Evolutionary conservation across 2,113 vertebrate genomes (phyloP), one percentile per base, ranked within the genome.

Genomic region (Scomber colias): DNA sequence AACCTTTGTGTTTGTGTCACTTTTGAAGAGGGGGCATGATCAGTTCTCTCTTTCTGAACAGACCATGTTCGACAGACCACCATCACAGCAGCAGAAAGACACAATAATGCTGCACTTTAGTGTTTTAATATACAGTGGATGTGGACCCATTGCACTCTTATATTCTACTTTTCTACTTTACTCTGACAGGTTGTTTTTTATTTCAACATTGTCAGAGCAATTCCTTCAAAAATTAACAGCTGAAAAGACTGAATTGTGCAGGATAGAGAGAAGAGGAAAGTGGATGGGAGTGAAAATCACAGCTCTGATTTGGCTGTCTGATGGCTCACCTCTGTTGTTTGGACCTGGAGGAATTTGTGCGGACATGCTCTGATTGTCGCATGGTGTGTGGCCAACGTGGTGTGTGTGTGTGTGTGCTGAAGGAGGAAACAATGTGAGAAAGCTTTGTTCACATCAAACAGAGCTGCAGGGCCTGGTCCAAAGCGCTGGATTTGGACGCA

Each of bases 331-430:
- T 77, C 83, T 68, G 74, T 63, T 75, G 75, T 77, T 85, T 81
- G 85, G 85, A 77, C 75, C 70, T 83, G 68, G 66, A 75, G 72
- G 66, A 88, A 90, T 90, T 83, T 93, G 90, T 88, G 71, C 84
- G 79, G 86, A 89, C 93, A 90, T 78, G 91, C 84, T 85, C 66
- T 69, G 87, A 85, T 73, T 91, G 66, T 79, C 69, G 35, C 82
- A 64, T 71, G 77, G 85, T 89, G 87, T 87, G 90, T 87, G 84
- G 87, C 79, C 85, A 84, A n/a, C 63, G 71, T 75, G n/a, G 66
- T 51, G 79, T 67, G 73, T 31, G 57, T 54, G 70, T 60, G 64
- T 50, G 66, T 17, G 50, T 1, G n/a, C 21, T 24, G 59, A 69
- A 19, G 35, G 49, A 64, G 59, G 61, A 75, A 73, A 87, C 83